Conservation (phyloP, 2,888 invertebrate genomes). For the Portevinia maculata region DNA sequence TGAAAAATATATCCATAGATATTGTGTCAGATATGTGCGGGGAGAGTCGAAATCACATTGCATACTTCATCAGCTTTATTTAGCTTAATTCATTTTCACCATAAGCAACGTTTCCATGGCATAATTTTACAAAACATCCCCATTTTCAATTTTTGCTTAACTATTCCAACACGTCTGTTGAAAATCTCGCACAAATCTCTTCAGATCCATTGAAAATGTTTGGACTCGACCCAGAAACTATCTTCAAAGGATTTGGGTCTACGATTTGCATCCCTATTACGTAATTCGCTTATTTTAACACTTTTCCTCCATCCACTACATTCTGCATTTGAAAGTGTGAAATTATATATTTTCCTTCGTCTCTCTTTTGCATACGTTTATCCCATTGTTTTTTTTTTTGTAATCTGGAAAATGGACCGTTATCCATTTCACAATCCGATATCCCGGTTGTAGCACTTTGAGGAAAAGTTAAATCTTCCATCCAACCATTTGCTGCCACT, state of each 20-base stretch:
- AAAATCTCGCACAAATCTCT: neutral
- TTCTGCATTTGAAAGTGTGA: conserved; percentile 40
- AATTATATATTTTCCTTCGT: conserved; percentile 55
- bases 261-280: conserved; percentile 42
- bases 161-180: no score
- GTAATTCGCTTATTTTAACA: conserved; percentile 34
- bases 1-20: no score
- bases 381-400: conserved; percentile 15
- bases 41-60: no score
- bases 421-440: conserved; percentile 62
- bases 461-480: conserved; percentile 48
- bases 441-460: conserved; percentile 48
- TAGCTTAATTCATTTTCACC: no score
- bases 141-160: no score
- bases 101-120: no score
- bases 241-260: conserved; percentile 32
- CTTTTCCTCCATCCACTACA: neutral
- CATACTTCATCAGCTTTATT: no score
- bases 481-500: neutral
- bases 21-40: no score
- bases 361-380: conserved; percentile 1
- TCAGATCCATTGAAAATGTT: neutral
- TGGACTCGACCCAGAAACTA: conserved; percentile 21
- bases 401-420: conserved; percentile 57
- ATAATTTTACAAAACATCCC: no score